Base-by-base conservation (phyloP, 2,888 invertebrate genomes). In the Diploptera punctata region DNA sequence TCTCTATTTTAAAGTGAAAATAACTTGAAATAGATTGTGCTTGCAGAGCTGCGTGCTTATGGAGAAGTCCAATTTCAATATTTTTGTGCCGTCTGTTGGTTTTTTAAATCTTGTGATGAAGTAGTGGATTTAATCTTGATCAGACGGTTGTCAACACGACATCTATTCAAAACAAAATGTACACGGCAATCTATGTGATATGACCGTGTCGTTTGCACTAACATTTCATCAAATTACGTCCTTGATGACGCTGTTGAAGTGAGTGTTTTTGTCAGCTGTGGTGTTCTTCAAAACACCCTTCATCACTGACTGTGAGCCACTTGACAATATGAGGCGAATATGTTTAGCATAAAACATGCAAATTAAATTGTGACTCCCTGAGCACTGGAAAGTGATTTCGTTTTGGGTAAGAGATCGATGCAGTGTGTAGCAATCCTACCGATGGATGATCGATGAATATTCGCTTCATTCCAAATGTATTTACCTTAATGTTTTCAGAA, bases 301-400 rank as follows among this genome's bases (percentile, higher is more conserved):
- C 26, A 57, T 57, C 57, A 57, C n/a, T 1, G n/a, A 2, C 29
- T 31, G 57, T 16, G 10, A 31, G 13, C 3, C 31, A 31, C 31
- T 57, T 29, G 16, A 29, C 24, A 33, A 2, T 16, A 1, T 1
- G 52, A 29, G 54, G 21, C 7, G 26, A 3, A 13, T n/a, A 29
- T 57, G 5, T 57, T 57, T 57, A 29, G n/a, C 57, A 29, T 29
- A 57, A 29, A 57, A n/a, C 57, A 52, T 57, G 57, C 26, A 57
- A 31, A 57, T 57, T 29, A 57, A 57, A 57, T 29, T 29, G 4
- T 3, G 13, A 52, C 21, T 52, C 10, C 7, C 52, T 18, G 1
- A 57, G 26, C 54, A 54, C 33, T n/a, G n/a, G 26, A 26, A 5
- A 57, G 2, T 57, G 57, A 16, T 47, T 47, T n/a, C 3, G n/a